phyloP scores from a whole-genome alignment of 2,888 invertebrate genomes.

The Drosophila stalkeri region DNA sequence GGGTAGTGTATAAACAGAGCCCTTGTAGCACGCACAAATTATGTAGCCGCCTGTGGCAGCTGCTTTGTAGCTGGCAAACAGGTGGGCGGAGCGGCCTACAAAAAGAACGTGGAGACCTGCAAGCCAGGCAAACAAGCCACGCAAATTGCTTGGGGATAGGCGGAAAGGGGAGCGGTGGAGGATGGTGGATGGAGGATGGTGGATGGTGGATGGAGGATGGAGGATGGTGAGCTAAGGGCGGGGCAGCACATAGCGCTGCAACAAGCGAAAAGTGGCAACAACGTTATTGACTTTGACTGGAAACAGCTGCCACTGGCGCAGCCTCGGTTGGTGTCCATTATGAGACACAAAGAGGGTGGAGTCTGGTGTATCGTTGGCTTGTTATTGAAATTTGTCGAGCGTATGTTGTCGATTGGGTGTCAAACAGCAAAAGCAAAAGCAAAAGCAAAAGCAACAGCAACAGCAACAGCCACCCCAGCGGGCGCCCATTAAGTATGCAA shows the following conservation, averaged over 20 bases:
- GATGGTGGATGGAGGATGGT: not conserved
- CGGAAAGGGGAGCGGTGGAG: not conserved
- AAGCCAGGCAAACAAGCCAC: conserved; percentile 31
- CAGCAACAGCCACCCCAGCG: not conserved
- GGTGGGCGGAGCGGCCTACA: conserved; percentile 30
- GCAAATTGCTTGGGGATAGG: conserved; percentile 26
- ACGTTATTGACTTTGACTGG: conserved; percentile 45
- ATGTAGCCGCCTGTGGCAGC: conserved; percentile 21
- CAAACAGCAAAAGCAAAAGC: conserved; percentile 27
- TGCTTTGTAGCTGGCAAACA: conserved; percentile 37
- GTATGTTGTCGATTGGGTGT: conserved; percentile 61
- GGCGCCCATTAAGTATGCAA: conserved; percentile 57
- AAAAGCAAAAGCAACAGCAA: not conserved
- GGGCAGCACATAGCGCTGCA: not conserved
- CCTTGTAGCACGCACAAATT: conserved; percentile 20
- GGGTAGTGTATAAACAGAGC: not conserved
- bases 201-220: not conserved
- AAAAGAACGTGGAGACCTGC: not conserved
- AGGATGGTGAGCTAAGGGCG: conserved; percentile 7
- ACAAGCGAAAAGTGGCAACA: conserved; percentile 25
- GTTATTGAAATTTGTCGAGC: conserved; percentile 74
- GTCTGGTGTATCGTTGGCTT: conserved; percentile 19
- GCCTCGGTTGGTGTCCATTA: conserved; percentile 25
- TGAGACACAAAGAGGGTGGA: not conserved
- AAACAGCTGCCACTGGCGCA: conserved; percentile 17